Evolutionary conservation across 2,888 invertebrate species (phyloP), one percentile per base, ranked within the genome.

Genomic region (Oegoconia quadripuncta): DNA sequence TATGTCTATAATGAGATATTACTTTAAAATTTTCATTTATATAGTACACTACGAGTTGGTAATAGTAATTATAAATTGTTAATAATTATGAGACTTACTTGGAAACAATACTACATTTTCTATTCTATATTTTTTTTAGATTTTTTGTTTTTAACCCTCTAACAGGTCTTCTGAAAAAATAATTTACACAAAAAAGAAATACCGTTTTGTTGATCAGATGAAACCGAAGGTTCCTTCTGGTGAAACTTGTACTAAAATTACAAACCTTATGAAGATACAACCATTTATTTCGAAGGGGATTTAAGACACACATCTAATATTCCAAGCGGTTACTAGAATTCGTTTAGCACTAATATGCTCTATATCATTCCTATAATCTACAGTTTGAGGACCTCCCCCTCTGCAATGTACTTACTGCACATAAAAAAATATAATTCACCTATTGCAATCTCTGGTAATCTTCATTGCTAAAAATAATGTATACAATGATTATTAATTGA

Each of bases 391-490:
- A 34, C 20, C 26, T 41, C 37, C 9, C 23, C 25, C 11, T 26
- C 17, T 25, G 11, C 13, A n/a, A 30, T 42, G 37, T 41, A 41
- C 41, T 42, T 27, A 34, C 63, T 74, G 71, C 73, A 70, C 68
- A 80, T 79, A 81, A 81, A 83, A 83, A 84, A 83, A 84, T 82
- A 86, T 74, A 78, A 76, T 76, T 75, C 69, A 64, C 76, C n/a
- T 82, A 81, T 82, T 84, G 83, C 76, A 78, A 79, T 77, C 73
- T 80, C 74, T 70, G 68, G 74, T 78, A 71, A 75, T 77, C 62
- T 70, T 74, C 61, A 67, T 74, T 55, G 63, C 67, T 73, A 72
- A 72, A n/a, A 65, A 58, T 55, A 71, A 59, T 65, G 65, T 70
- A 61, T 68, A 69, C 61, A 64, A 72, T 65, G 66, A 71, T 74